Percentiles rank a stretch among this genome's conserved stretches.
Conservation (phyloP, 2,113 vertebrate genomes). For the Lampris megalopsis region DNA sequence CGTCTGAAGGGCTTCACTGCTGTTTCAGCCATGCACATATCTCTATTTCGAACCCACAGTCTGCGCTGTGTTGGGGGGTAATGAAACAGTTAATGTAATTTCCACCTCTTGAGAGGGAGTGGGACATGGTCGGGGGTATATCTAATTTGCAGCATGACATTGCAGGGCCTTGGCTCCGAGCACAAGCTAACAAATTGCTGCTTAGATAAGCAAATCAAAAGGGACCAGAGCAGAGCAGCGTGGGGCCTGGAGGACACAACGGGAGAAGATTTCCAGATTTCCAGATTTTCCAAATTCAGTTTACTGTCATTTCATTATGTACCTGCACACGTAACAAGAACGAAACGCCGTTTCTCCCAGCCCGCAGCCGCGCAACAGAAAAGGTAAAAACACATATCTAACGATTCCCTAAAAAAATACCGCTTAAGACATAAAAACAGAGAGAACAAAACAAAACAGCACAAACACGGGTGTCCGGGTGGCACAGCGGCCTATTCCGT, state of each 20-base stretch:
- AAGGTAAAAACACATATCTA: too few species aligned
- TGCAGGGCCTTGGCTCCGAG: conserved; percentile 74
- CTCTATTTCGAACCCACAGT: conserved; percentile 41
- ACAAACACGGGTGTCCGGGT: too few species aligned
- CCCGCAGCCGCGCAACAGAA: too few species aligned
- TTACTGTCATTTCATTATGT: too few species aligned
- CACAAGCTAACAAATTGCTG: conserved; percentile 79
- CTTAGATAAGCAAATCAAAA: conserved; percentile 82
- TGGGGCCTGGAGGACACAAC: conserved; percentile 59
- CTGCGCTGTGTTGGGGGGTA: conserved; percentile 57
- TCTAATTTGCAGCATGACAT: conserved; percentile 82
- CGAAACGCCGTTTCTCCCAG: too few species aligned
- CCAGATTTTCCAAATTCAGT: too few species aligned
- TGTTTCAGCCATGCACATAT: conserved; percentile 26
- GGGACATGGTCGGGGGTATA: conserved; percentile 75
- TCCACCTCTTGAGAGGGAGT: conserved; percentile 75
- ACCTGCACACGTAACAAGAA: too few species aligned
- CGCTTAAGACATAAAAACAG: too few species aligned
- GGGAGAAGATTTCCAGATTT: neutral
- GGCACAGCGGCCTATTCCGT: too few species aligned
- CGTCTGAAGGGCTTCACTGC: conserved; percentile 1
- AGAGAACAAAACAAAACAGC: too few species aligned
- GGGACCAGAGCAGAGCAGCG: conserved; percentile 52
- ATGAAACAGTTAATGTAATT: conserved; percentile 82
- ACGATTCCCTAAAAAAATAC: too few species aligned